Evolutionary conservation across 92 coral and sea anemone genomes (phyloP), one percentile per base, ranked within the genome.

Genomic region (Chrysogorgia sp.): DNA sequence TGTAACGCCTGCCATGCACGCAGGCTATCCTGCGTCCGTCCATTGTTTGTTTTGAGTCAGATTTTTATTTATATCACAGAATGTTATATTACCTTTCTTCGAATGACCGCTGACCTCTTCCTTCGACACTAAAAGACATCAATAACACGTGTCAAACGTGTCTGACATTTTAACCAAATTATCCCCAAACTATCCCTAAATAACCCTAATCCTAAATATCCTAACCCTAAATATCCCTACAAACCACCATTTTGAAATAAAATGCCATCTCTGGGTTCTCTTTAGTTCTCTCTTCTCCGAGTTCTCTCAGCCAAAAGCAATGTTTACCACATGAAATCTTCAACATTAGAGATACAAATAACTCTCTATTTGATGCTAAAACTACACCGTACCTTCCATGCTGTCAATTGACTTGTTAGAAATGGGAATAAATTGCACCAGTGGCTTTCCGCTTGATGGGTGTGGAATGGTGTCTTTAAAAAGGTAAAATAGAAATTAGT

Each of bases 71-170:
- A 8, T 43, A 37, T 52, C 17, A 52, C 8, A 52, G 6, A 7
- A 17, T 52, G 21, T 20, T 4, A 17, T 4, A 13, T 57, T 72
- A 72, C 79, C 79, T 3, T 23, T 5, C 3, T 19, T 53, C 19
- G 79, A 53, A 6, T 34, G 28, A 34, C 79, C 43, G 79, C 79
- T 72, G 79, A 56, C 40, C 64, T 72, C 79, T 34, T 72, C 79
- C 35, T 72, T 72, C 31, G 65, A 43, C 47, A 72, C 79, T 72
- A 52, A 34, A 72, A 59, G 37, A 72, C 53, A 23, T 52, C 28
- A 35, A 23, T 17, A 10, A 17, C 13, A 61, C 26, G 19, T 49
- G 76, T 69, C 59, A 69, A 69, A 67, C 29, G n/a, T n/a, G n/a
- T n/a, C n/a, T n/a, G n/a, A n/a, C n/a, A n/a, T n/a, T n/a, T n/a